These are phyloP conservation scores for Hemicentrotus pulcherrimus DNA, from an alignment of 35 echinoderm and acorn worm species.

Conservation along the genomic window DNA sequence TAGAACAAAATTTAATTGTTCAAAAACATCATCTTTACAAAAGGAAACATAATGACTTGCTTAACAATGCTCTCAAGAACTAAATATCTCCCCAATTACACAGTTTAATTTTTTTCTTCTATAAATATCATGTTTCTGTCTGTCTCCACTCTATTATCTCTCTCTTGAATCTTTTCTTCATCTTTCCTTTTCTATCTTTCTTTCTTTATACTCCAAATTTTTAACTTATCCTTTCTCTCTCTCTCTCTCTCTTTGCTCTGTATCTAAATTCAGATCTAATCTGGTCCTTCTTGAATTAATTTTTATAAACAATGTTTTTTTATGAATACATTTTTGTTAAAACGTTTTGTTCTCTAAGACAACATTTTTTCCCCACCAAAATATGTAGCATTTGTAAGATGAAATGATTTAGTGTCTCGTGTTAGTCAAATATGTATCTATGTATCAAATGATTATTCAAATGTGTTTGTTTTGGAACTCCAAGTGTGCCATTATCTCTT, in stretches of 20 bases:
- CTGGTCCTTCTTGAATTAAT: neutral
- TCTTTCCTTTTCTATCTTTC: neutral
- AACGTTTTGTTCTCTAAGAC: neutral
- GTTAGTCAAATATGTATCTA: neutral
- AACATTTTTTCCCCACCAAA: neutral
- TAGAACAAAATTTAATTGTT: neutral
- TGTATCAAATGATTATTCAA: slow-evolving; percentile 2
- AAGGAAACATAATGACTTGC: neutral
- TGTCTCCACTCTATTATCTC: neutral
- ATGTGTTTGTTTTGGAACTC: neutral
- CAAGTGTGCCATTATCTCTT: slow-evolving; percentile 36
- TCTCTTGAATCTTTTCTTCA: neutral
- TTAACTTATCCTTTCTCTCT: too few relatives aligned
- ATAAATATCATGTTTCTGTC: neutral
- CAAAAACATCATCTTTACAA: neutral
- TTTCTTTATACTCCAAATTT: too few relatives aligned
- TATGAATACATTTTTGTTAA: neutral
- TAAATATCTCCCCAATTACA: neutral
- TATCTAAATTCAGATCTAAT: neutral
- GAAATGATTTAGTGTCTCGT: neutral
- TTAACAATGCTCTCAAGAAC: neutral
- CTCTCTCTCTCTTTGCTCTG: too few relatives aligned
- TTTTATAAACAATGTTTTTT: too few relatives aligned
- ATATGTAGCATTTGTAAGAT: neutral
- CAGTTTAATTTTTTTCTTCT: too few relatives aligned